A percentile compares a stretch with the other conserved stretches of the same genome.
Conservation (phyloP, 37 sponge, comb jelly and placozoan genomes). For the Petrosia ficiformis region DNA sequence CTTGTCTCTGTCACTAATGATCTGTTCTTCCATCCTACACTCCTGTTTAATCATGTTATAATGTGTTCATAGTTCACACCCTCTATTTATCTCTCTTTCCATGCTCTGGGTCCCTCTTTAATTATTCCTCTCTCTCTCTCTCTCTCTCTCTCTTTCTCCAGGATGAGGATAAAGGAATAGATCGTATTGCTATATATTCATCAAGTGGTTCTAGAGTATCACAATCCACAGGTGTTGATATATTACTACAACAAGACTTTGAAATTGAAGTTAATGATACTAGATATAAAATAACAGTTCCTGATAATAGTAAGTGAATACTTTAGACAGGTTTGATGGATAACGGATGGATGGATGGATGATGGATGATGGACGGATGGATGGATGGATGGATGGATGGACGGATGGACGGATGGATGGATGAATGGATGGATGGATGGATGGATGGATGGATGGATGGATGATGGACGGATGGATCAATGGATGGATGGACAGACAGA, state of each 20-base stretch:
- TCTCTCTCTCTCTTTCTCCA: too few species aligned
- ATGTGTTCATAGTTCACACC: not conserved
- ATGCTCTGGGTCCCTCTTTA: not conserved
- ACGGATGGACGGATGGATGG: too few species aligned
- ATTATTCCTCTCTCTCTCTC: too few species aligned
- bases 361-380: too few species aligned
- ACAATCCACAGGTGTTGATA: constrained; percentile 62
- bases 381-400: too few species aligned
- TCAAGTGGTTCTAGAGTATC: constrained; percentile 61
- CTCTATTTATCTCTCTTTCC: not conserved
- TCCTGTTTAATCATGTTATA: not conserved
- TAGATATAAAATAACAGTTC: constrained; percentile 60
- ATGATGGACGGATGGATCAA: too few species aligned
- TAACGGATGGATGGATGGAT: too few species aligned
- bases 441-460: too few species aligned
- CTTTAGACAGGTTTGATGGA: too few species aligned
- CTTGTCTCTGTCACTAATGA: too few species aligned
- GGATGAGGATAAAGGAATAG: constrained; percentile 60
- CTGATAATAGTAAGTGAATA: constrained; percentile 38
- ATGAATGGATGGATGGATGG: too few species aligned
- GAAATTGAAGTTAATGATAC: constrained; percentile 71
- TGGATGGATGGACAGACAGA: too few species aligned
- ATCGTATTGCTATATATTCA: constrained; percentile 60
- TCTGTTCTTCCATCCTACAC: not conserved
- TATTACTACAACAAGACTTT: constrained; percentile 71